Base-by-base conservation (phyloP, 2,113 vertebrate genomes). In the Pelobates fuscus region DNA sequence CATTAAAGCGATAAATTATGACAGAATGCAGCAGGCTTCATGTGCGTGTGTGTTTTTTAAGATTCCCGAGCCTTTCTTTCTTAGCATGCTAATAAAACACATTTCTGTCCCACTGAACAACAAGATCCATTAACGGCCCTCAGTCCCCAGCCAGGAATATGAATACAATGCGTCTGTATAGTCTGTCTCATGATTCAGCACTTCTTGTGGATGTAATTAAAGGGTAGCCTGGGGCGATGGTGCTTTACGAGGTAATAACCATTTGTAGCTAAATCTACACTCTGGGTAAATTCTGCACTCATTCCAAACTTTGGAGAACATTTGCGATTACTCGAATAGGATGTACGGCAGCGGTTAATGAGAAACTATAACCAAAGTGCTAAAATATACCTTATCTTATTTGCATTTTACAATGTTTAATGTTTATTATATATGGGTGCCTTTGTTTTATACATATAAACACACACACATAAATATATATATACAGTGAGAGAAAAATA, bases 181-280 rank as follows among this genome's bases (percentile, higher is more conserved):
- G 61, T 30, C 30, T n/a, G 61, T 17, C 57, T 57, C 61, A 55
- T 65, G 71, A 74, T 23, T 74, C 71, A 74, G 71, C 71, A 57
- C 41, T 74, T 66, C 18, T 23, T 29, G 57, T 65, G 71, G 29
- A 74, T 49, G 71, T 74, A 65, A 74, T 74, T 74, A 74, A 66
- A 44, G 49, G 52, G 41, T 26, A 57, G 62, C 71, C 52, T 20
- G 61, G 71, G 70, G 61, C 44, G 71, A 65, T 74, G 64, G 71
- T 43, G 44, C 27, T 65, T 74, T 74, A 74, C 64, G 49, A 66
- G 71, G 71, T 65, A 74, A 74, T 73, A 73, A 73, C 70, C 59
- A 25, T 74, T 66, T 17, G 60, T 60, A 26, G 71, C 52, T 55
- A 65, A 55, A 65, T 64, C 61, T 57, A 55, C 70, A 73, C 44